Conservation (phyloP, 1,140 invertebrate genomes). For the Drosophila lini region DNA sequence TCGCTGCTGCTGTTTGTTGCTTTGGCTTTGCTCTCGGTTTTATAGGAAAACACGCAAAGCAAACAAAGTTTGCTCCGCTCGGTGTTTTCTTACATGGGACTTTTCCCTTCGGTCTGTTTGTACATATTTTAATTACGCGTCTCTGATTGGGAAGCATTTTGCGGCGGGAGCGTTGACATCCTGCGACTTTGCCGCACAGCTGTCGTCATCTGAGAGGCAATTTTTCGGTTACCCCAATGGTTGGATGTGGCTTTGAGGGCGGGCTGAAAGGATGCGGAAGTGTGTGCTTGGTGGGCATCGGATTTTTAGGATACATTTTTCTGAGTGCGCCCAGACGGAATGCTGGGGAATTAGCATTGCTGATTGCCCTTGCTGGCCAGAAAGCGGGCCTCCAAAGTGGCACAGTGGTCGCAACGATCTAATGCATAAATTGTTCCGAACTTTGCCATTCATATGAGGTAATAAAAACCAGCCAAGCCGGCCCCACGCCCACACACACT, state of each 20-base stretch:
- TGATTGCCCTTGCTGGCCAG: constrained; percentile 29
- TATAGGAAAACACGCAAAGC: constrained; percentile 79
- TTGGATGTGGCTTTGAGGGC: constrained; percentile 12
- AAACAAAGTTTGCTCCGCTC: constrained; percentile 66
- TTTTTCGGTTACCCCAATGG: constrained; percentile 55
- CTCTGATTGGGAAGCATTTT: constrained; percentile 74
- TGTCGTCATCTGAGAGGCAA: constrained; percentile 49
- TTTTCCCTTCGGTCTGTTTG: constrained; percentile 66
- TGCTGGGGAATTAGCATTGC: constrained; percentile 49
- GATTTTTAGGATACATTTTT: constrained; percentile 23
- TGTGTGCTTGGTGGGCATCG: constrained; percentile 46
- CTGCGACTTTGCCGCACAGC: constrained; percentile 53
- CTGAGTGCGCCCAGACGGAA: constrained; percentile 7
- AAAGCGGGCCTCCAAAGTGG: constrained; percentile 2
- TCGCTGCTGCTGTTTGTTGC: constrained; percentile 41
- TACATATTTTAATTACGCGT: constrained; percentile 81
- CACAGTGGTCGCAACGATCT: constrained; percentile 26
- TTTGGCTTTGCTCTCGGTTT: constrained; percentile 66
- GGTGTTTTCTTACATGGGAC: constrained; percentile 40
- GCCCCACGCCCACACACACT: constrained; percentile 1
- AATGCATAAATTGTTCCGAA: constrained; percentile 52
- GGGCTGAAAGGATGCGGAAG: constrained; percentile 28
- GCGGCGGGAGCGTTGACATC: constrained; percentile 58
- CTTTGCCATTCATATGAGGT: constrained; percentile 37
- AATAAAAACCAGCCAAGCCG: constrained; percentile 31